Evolutionary conservation across 2,888 invertebrate genomes (phyloP).

Genomic region (Chaitophorus viminalis): DNA sequence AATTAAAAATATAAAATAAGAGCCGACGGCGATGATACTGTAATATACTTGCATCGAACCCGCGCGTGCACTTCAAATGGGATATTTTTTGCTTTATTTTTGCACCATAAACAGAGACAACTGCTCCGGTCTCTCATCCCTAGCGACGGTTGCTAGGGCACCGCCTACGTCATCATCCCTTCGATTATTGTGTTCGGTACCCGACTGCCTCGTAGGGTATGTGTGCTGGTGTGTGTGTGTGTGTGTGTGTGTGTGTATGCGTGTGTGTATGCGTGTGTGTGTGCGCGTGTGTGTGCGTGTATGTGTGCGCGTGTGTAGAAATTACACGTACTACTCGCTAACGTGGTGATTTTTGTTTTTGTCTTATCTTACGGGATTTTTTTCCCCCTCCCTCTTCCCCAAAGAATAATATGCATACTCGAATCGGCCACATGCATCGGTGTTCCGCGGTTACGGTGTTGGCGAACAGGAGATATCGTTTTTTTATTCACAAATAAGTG

Average conservation of each 20-base stretch:
- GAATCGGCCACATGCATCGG: not conserved
- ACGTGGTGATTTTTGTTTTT: not conserved
- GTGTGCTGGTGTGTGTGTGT: not conserved
- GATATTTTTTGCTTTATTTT: constrained; percentile 2
- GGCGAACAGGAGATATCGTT: not conserved
- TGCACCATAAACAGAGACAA: constrained; percentile 15
- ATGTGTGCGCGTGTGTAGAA: too few species aligned
- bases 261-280: constrained; percentile 26
- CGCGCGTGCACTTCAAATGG: not conserved
- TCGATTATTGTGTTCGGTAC: constrained; percentile 47
- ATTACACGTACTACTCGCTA: not conserved
- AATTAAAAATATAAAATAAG: not conserved
- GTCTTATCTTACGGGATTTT: not conserved
- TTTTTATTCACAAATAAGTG: too few species aligned
- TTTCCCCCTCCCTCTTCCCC: not conserved
- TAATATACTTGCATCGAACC: not conserved
- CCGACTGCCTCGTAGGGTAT: constrained; percentile 45
- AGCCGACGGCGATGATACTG: too few species aligned
- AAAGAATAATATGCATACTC: not conserved
- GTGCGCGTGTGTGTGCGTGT: not conserved
- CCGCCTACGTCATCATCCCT: constrained; percentile 52
- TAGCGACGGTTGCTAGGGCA: constrained; percentile 56
- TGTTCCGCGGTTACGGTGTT: not conserved
- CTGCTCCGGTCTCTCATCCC: constrained; percentile 36
- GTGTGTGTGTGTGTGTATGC: not conserved